Percentiles rank a stretch among this genome's conserved stretches.
Conservation (phyloP, 2,113 vertebrate genomes). For the Mustela lutreola region DNA sequence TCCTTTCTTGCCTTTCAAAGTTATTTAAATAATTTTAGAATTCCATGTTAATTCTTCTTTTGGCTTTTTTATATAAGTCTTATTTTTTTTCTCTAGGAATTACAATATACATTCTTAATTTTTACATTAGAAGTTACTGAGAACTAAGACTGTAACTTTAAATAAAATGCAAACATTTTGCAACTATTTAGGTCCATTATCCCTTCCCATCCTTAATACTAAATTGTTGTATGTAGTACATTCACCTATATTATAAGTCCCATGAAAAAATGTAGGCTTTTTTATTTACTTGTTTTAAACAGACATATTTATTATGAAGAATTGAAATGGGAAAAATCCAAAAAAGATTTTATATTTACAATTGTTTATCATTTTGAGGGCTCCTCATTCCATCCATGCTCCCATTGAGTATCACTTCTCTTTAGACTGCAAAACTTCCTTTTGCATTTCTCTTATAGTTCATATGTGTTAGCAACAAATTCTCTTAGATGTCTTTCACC, state of each 20-base stretch:
- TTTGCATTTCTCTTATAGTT: background rate
- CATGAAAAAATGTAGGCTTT: background rate
- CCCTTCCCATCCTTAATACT: background rate
- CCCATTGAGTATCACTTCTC: background rate
- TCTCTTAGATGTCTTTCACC: background rate
- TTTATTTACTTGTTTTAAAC: background rate
- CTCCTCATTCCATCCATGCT: background rate
- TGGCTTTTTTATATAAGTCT: background rate
- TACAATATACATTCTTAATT: background rate
- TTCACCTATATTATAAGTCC: background rate
- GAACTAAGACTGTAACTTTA: background rate
- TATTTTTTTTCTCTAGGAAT: background rate
- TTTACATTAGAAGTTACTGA: background rate
- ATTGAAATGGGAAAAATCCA: background rate
- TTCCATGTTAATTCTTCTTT: background rate
- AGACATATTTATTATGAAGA: background rate
- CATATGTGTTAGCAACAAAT: background rate
- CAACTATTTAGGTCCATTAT: background rate
- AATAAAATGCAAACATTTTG: background rate
- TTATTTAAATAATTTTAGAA: background rate
- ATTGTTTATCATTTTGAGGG: background rate
- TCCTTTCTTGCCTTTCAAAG: background rate
- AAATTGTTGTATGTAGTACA: background rate
- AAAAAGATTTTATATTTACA: background rate
- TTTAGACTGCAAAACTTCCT: background rate